Evolutionary conservation across 2,797 vertebrate species (phyloP).

Genomic region (Mormyrops attenuatus): DNA sequence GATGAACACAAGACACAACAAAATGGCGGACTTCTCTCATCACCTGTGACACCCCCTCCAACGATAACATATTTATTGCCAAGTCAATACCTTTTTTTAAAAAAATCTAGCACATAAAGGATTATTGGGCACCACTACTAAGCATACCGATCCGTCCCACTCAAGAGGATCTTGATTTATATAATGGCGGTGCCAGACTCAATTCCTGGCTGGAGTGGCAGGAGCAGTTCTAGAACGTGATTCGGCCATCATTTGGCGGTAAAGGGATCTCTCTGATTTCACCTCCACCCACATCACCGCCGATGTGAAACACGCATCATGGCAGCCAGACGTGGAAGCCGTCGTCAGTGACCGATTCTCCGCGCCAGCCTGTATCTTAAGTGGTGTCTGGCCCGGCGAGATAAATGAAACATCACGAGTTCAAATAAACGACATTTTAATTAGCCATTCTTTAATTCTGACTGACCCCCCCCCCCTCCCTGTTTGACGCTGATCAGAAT

Average conservation of each 20-base stretch:
- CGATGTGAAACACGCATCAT: neutral
- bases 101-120: neutral
- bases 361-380: neutral
- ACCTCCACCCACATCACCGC: neutral
- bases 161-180: neutral
- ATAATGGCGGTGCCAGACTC: neutral
- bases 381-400: slow-evolving; percentile 40
- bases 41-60: neutral
- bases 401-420: slow-evolving; percentile 46
- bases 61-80: neutral
- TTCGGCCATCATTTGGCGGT: neutral
- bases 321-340: neutral
- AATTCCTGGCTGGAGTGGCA: neutral
- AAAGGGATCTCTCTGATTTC: neutral
- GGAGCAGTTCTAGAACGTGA: neutral
- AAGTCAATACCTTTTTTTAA: neutral
- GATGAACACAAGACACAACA: neutral
- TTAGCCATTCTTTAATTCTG: slow-evolving; percentile 68
- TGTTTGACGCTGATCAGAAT: slow-evolving; percentile 62
- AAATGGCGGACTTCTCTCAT: neutral
- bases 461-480: slow-evolving; percentile 47
- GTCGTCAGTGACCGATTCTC: neutral
- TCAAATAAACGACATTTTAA: slow-evolving; percentile 59
- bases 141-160: neutral
- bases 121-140: neutral